Evolutionary conservation across 2,797 vertebrate genomes (phyloP).

Genomic region (Ptychadena robeensis): DNA sequence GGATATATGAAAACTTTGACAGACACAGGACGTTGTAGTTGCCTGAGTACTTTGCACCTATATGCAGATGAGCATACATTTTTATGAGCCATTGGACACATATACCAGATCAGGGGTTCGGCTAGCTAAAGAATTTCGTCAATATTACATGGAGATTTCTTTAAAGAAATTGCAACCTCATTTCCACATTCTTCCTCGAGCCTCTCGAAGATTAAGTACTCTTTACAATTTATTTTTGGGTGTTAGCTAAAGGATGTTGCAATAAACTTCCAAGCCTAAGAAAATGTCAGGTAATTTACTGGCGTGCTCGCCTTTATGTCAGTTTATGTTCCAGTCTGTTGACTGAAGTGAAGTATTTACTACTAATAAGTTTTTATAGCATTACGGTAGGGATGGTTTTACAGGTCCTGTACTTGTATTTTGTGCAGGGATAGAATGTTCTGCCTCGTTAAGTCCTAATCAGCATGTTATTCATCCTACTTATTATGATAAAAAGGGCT

Average conservation of each 20-base stretch:
- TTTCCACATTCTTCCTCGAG: not conserved
- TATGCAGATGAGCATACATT: no score
- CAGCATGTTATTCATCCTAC: conserved; percentile 47
- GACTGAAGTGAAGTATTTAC: conserved; percentile 52
- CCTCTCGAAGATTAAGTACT: conserved; percentile 3
- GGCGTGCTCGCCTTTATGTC: conserved; percentile 21
- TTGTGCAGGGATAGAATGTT: conserved; percentile 35
- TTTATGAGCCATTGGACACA: no score
- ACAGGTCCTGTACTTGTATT: conserved; percentile 53
- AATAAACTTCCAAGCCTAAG: conserved; percentile 31
- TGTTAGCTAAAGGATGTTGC: not conserved
- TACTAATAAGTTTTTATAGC: conserved; percentile 57
- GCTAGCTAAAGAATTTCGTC: no score
- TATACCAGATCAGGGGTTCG: no score
- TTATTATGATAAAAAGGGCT: conserved; percentile 42
- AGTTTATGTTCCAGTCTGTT: conserved; percentile 56
- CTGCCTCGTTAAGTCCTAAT: conserved; percentile 57
- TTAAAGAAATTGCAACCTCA: not conserved
- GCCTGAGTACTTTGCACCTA: no score
- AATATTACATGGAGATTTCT: no score
- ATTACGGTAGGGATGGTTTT: conserved; percentile 46
- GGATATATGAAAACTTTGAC: no score
- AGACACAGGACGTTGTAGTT: no score
- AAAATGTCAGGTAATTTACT: conserved; percentile 46
- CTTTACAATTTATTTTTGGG: conserved; percentile 21